A percentile compares a stretch with the other conserved stretches of the same genome.
Conservation (phyloP, 2,113 vertebrate species). For the Amazona vittata region DNA sequence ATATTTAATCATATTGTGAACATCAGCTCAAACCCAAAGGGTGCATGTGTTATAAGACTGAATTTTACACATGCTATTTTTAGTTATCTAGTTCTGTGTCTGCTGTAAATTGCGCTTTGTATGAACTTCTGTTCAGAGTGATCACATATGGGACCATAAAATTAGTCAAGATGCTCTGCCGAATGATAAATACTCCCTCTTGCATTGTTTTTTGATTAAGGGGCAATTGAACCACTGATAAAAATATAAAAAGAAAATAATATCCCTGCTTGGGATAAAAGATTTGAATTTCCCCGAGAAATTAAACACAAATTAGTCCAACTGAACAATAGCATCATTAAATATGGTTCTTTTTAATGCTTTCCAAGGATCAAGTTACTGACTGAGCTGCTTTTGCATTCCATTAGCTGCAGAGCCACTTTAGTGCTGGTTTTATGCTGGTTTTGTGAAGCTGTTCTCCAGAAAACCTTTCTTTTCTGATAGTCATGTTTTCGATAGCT, state of each 20-base stretch:
- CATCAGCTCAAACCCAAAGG: slow-evolving; percentile 27
- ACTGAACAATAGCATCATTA: slow-evolving; percentile 47
- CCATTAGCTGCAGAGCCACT: neutral
- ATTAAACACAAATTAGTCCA: slow-evolving; percentile 49
- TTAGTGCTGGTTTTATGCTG: neutral
- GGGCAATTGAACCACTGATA: slow-evolving; percentile 33
- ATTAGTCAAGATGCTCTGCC: slow-evolving; percentile 51
- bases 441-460: neutral
- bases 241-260: slow-evolving; percentile 43
- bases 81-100: neutral
- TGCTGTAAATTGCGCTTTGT: slow-evolving; percentile 7
- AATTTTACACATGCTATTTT: slow-evolving; percentile 21
- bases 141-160: slow-evolving; percentile 34
- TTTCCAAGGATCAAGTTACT: neutral
- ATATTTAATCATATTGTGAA: slow-evolving; percentile 23
- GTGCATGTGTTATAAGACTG: neutral
- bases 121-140: slow-evolving; percentile 27
- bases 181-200: slow-evolving; percentile 38
- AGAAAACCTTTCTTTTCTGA: neutral
- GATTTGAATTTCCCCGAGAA: slow-evolving; percentile 56
- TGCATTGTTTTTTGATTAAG: slow-evolving; percentile 60
- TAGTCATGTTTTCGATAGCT: neutral
- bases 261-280: slow-evolving; percentile 28
- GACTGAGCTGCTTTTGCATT: neutral
- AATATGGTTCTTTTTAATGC: slow-evolving; percentile 16